phyloP scores from a whole-genome alignment of 30 jellyfish, hydroid and myxozoan species.

The Hydractinia symbiolongicarpus region DNA sequence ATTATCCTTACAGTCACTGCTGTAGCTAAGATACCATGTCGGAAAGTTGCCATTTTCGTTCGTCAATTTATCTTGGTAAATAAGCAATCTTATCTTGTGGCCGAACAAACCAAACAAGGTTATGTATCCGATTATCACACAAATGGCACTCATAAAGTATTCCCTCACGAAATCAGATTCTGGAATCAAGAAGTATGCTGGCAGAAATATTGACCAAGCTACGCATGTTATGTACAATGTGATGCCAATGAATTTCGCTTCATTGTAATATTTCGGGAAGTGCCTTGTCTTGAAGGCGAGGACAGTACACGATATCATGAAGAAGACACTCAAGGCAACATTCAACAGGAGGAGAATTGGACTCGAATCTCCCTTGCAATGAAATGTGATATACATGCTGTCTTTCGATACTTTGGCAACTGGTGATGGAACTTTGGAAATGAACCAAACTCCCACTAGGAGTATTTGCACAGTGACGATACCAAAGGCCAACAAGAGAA shows the following conservation, averaged over 20 bases:
- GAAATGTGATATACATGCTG: slow-evolving; percentile 29
- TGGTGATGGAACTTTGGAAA: slow-evolving; percentile 48
- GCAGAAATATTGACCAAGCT: slow-evolving; percentile 86
- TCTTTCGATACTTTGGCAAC: slow-evolving; percentile 20
- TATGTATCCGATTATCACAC: slow-evolving; percentile 48
- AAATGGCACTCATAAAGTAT: slow-evolving; percentile 46
- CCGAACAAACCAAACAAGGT: slow-evolving; percentile 87
- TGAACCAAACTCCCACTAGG: slow-evolving; percentile 67
- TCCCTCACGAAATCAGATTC: slow-evolving; percentile 39
- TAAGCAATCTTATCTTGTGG: slow-evolving; percentile 50
- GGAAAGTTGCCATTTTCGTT: slow-evolving; percentile 25
- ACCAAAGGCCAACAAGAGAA: slow-evolving; percentile 41
- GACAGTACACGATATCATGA: slow-evolving; percentile 81
- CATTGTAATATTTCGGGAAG: slow-evolving; percentile 93
- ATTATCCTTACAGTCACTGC: slow-evolving; percentile 3
- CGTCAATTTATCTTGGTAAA: slow-evolving; percentile 25
- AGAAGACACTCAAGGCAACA: slow-evolving; percentile 62
- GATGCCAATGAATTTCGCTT: slow-evolving; percentile 82
- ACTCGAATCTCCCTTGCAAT: slow-evolving; percentile 56
- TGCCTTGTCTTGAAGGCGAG: slow-evolving; percentile 84
- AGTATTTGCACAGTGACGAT: slow-evolving; percentile 63
- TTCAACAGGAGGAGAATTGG: slow-evolving; percentile 39
- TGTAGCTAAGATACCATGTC: slow-evolving; percentile 15
- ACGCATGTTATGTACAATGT: slow-evolving; percentile 90
- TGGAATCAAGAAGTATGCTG: slow-evolving; percentile 48